Conservation (phyloP, 2,113 vertebrate species). For the Melanocharis versteri region DNA sequence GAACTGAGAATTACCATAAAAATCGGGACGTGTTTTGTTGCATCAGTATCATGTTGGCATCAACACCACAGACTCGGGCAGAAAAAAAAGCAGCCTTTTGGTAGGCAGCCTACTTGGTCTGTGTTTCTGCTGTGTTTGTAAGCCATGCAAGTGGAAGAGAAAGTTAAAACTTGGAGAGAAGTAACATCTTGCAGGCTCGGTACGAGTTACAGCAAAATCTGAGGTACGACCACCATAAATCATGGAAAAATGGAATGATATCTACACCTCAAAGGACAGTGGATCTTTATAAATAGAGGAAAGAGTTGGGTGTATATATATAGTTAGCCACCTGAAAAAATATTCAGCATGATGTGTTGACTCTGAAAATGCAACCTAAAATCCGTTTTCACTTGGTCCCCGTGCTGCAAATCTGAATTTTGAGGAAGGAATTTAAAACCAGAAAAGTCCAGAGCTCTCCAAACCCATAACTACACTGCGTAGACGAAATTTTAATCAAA, state of each 20-base stretch:
- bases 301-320: background rate
- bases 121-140: constrained; percentile 35
- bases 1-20: constrained; percentile 46
- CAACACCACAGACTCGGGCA: constrained; percentile 1
- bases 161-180: constrained; percentile 45
- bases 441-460: constrained; percentile 21
- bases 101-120: constrained; percentile 50
- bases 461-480: background rate
- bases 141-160: constrained; percentile 12
- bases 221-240: background rate
- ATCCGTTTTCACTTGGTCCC: background rate
- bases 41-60: constrained; percentile 21
- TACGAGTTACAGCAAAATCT: background rate
- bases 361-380: constrained; percentile 7
- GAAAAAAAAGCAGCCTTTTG: constrained; percentile 39
- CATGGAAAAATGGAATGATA: background rate
- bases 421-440: background rate
- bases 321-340: background rate
- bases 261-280: background rate
- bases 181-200: background rate
- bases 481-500: constrained; percentile 69
- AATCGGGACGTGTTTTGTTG: constrained; percentile 60
- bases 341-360: background rate
- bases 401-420: background rate
- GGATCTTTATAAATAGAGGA: background rate